phyloP scores from a whole-genome alignment of 2,888 invertebrate genomes.

The Alsophila aescularia region DNA sequence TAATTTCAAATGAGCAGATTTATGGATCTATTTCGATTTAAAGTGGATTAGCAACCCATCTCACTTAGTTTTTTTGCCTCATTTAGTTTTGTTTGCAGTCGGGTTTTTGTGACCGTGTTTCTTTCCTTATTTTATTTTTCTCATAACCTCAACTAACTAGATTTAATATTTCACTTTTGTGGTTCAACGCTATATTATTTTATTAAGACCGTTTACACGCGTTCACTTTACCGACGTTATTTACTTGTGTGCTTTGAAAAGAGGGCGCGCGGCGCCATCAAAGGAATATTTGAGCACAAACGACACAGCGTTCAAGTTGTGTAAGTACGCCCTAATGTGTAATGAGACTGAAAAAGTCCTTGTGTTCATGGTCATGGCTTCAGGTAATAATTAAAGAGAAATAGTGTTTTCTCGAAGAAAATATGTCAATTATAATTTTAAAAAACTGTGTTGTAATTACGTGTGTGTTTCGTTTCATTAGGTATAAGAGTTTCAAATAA shows the following conservation, averaged over 20 bases:
- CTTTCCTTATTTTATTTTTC: too few relatives aligned
- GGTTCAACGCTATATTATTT: not conserved
- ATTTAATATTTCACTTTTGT: not conserved
- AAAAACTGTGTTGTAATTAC: too few relatives aligned
- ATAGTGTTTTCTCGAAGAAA: not conserved
- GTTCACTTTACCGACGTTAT: constrained; percentile 5
- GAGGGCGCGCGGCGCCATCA: constrained; percentile 16
- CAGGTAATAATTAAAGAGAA: constrained; percentile 2
- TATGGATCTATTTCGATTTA: too few relatives aligned
- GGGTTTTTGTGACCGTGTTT: too few relatives aligned
- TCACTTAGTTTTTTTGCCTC: too few relatives aligned
- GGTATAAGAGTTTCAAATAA: too few relatives aligned
- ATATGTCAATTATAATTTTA: not conserved
- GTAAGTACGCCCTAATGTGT: constrained; percentile 9
- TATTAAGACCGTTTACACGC: not conserved
- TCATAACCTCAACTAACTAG: too few relatives aligned
- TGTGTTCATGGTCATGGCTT: not conserved
- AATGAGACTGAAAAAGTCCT: constrained; percentile 6
- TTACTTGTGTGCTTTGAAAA: constrained; percentile 11
- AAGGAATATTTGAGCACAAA: constrained; percentile 22
- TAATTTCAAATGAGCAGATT: too few relatives aligned
- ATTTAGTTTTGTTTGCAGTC: too few relatives aligned
- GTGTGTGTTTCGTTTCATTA: too few relatives aligned
- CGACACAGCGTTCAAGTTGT: constrained; percentile 3
- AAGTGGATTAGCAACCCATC: too few relatives aligned